Conservation (phyloP, 1,140 invertebrate genomes). For the Microvelia longipes region DNA sequence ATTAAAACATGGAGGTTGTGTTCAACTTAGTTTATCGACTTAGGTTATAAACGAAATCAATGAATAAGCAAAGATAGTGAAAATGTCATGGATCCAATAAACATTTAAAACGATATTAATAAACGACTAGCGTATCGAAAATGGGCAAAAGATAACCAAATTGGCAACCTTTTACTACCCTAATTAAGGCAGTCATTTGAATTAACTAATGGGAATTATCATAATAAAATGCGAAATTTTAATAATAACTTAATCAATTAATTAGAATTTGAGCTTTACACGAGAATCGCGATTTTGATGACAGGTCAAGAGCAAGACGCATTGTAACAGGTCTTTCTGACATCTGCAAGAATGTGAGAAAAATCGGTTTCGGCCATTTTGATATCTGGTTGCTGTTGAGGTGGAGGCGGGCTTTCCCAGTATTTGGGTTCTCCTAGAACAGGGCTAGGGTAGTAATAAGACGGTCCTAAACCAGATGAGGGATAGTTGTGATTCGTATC, state of each 20-base stretch:
- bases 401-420: conserved; percentile 21
- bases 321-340: conserved; percentile 72
- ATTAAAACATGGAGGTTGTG: too few species aligned
- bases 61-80: too few species aligned
- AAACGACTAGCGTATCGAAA: neutral
- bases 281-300: neutral
- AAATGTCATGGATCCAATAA: too few species aligned
- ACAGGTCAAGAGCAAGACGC: conserved; percentile 34
- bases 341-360: conserved; percentile 67
- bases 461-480: neutral
- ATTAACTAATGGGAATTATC: neutral
- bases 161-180: neutral
- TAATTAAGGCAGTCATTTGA: neutral
- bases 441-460: conserved; percentile 6
- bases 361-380: conserved; percentile 66
- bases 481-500: conserved; percentile 37
- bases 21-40: too few species aligned
- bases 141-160: neutral
- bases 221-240: neutral
- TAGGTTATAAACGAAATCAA: too few species aligned
- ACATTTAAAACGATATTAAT: too few species aligned
- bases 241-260: neutral
- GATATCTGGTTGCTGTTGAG: conserved; percentile 19
- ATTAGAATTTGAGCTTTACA: neutral
- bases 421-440: conserved; percentile 17